A percentile compares a stretch with the other conserved stretches of the same genome.
Conservation (phyloP, 2,113 vertebrate genomes). For the Cynocephalus volans region DNA sequence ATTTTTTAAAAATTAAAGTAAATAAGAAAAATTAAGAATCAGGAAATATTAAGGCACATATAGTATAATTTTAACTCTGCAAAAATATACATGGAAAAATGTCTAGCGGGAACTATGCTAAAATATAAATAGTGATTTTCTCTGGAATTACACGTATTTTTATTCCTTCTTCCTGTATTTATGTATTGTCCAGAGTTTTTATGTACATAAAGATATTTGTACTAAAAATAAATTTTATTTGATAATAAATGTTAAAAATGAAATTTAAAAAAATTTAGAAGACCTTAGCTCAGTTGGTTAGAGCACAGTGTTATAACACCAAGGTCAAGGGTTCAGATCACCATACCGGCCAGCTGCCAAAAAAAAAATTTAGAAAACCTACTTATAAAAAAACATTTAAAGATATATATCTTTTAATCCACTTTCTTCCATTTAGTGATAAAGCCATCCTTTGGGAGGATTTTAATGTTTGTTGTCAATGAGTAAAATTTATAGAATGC, state of each 20-base stretch:
- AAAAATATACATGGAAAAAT: neutral
- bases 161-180: neutral
- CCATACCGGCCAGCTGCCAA: no score
- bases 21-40: conserved; percentile 8
- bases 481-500: conserved; percentile 28
- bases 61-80: conserved; percentile 11
- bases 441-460: conserved; percentile 27
- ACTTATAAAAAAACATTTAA: neutral
- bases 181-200: conserved; percentile 40
- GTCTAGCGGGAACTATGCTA: neutral
- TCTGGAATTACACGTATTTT: neutral
- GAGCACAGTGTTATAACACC: no score
- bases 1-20: conserved; percentile 19
- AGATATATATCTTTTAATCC: neutral
- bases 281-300: neutral
- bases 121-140: conserved; percentile 9
- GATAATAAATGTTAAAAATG: conserved; percentile 42
- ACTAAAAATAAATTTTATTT: conserved; percentile 21
- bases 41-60: neutral
- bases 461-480: conserved; percentile 42
- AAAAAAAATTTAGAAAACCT: neutral
- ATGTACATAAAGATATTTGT: conserved; percentile 11
- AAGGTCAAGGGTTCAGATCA: no score
- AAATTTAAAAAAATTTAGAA: neutral
- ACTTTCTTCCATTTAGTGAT: neutral